Evolutionary conservation across 2,113 vertebrate species (phyloP).

Genomic region (Leuciscus idus): DNA sequence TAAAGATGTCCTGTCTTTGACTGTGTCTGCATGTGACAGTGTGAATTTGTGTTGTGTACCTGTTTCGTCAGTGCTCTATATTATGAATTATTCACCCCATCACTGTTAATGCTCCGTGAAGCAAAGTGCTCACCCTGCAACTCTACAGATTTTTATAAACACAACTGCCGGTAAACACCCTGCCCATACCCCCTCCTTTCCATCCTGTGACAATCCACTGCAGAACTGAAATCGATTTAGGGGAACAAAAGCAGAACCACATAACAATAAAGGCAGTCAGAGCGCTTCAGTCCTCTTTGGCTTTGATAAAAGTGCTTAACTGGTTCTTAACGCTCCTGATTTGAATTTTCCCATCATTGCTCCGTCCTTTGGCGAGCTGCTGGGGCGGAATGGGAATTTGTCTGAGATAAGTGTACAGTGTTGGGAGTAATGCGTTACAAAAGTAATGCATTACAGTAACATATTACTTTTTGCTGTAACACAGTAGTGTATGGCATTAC

Average conservation of each 20-base stretch:
- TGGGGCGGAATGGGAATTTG: slow-evolving; percentile 43
- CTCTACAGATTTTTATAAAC: slow-evolving; percentile 68
- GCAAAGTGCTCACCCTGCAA: slow-evolving; percentile 70
- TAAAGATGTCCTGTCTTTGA: neutral
- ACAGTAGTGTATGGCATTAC: no score
- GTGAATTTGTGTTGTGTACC: neutral
- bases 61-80: neutral
- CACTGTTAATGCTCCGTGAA: slow-evolving; percentile 36
- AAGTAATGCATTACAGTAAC: no score
- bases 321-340: slow-evolving; percentile 55
- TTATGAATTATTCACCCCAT: slow-evolving; percentile 38
- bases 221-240: slow-evolving; percentile 66
- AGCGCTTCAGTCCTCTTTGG: slow-evolving; percentile 49
- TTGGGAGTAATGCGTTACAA: no score
- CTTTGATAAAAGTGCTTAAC: slow-evolving; percentile 55
- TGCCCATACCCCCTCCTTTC: neutral
- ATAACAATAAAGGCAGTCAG: slow-evolving; percentile 49
- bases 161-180: slow-evolving; percentile 34
- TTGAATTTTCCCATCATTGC: slow-evolving; percentile 60
- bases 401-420: slow-evolving; percentile 35
- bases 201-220: slow-evolving; percentile 43
- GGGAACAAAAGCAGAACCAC: slow-evolving; percentile 59
- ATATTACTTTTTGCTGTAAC: no score
- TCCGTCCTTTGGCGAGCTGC: slow-evolving; percentile 6
- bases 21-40: neutral